Evolutionary conservation across 2,113 vertebrate species (phyloP).

Genomic region (Agapornis roseicollis): DNA sequence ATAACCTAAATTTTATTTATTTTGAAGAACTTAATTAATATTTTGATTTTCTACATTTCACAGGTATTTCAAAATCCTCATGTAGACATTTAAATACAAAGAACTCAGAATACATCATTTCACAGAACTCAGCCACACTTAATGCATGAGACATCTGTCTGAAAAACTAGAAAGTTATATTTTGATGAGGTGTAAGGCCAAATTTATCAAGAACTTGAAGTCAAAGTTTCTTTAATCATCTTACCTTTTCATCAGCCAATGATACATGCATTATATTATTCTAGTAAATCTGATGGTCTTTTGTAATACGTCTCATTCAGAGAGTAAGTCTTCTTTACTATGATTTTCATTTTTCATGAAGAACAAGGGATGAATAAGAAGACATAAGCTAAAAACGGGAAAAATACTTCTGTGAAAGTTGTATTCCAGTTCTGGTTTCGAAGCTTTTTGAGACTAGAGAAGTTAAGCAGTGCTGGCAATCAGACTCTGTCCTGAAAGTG

Average conservation of each 20-base stretch:
- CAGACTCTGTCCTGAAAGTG: neutral
- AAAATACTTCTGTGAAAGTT: neutral
- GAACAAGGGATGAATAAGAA: neutral
- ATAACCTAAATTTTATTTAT: neutral
- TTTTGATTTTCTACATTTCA: neutral
- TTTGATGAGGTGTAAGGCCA: neutral
- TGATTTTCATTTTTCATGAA: neutral
- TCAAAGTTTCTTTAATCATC: neutral
- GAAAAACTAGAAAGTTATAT: neutral
- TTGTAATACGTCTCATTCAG: neutral
- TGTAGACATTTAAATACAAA: neutral
- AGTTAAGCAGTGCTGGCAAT: neutral
- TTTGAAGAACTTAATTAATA: neutral
- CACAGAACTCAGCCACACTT: neutral
- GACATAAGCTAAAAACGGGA: neutral
- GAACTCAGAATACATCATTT: neutral
- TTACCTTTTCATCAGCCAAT: neutral
- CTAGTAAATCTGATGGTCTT: neutral
- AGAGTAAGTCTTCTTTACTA: neutral
- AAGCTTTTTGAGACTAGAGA: neutral
- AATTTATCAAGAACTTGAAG: neutral
- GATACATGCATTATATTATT: neutral
- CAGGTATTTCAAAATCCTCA: neutral
- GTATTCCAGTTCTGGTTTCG: neutral
- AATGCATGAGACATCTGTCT: neutral